phyloP scores from a whole-genome alignment of 2,888 invertebrate species.

The Aphodius granarius region DNA sequence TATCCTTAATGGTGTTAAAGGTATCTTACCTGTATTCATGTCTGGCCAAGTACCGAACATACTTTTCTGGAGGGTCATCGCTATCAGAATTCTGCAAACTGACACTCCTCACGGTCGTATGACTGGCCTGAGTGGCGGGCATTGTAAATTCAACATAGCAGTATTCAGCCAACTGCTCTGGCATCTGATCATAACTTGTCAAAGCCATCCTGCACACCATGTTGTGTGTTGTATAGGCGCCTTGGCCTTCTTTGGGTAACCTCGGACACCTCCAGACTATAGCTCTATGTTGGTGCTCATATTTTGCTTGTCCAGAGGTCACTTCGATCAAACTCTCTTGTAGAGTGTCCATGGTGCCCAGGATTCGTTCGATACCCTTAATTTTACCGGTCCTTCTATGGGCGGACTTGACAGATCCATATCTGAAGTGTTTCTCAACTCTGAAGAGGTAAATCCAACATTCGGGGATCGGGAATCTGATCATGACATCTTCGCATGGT shows the following conservation, averaged over 20 bases:
- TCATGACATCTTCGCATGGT: conserved; percentile 96
- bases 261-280: conserved; percentile 98
- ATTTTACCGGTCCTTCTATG: conserved; percentile 86
- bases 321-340: conserved; percentile 94
- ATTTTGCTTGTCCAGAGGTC: conserved; percentile 96
- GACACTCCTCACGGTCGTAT: conserved; percentile 94
- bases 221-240: conserved; percentile 97
- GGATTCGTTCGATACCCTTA: conserved; percentile 88
- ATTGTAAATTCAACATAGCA: conserved; percentile 97
- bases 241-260: conserved; percentile 98
- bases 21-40: conserved; percentile 83
- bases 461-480: conserved; percentile 97
- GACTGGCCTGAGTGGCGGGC: conserved; percentile 95
- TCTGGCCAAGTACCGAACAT: conserved; percentile 92
- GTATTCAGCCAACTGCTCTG: conserved; percentile 85
- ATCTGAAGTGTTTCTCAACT: conserved; percentile 96
- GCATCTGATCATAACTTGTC: conserved; percentile 96
- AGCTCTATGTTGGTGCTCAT: conserved; percentile 96
- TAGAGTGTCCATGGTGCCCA: conserved; percentile 87
- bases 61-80: conserved; percentile 95
- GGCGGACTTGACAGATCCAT: conserved; percentile 95
- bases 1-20: not conserved
- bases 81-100: conserved; percentile 84
- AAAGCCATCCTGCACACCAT: conserved; percentile 93
- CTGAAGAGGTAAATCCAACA: conserved; percentile 99